A percentile compares a stretch with the other conserved stretches of the same genome.
Evolutionary conservation across 1,140 invertebrate species (phyloP).

Genomic region (Spodoptera litura): DNA sequence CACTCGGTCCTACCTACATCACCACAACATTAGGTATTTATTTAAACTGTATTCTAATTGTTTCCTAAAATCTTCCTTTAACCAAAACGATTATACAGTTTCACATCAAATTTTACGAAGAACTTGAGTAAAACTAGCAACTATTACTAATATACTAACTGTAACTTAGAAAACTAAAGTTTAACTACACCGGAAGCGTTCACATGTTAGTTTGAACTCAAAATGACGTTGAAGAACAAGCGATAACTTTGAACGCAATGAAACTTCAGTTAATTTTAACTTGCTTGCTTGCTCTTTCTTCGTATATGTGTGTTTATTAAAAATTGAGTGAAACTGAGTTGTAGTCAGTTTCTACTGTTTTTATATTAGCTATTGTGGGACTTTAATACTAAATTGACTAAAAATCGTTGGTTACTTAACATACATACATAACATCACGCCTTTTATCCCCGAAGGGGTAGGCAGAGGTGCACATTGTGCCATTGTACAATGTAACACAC

Average conservation of each 20-base stretch:
- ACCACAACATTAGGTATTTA: too few species aligned
- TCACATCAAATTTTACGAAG: too few species aligned
- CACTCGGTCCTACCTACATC: too few species aligned
- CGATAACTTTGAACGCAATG: neutral
- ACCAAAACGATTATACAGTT: too few species aligned
- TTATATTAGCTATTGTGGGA: neutral
- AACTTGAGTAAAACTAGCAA: neutral
- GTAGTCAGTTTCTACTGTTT: neutral
- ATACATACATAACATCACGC: too few species aligned
- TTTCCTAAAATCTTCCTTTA: too few species aligned
- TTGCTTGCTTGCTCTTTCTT: neutral
- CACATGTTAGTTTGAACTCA: conserved; percentile 8
- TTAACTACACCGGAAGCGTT: neutral
- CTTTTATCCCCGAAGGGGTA: too few species aligned
- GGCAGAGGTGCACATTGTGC: too few species aligned
- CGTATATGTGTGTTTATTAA: neutral
- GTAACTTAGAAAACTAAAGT: conserved; percentile 1
- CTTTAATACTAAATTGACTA: too few species aligned
- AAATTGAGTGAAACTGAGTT: neutral
- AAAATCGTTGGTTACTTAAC: too few species aligned
- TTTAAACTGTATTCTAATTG: too few species aligned
- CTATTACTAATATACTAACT: neutral
- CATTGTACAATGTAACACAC: too few species aligned
- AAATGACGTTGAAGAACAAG: conserved; percentile 14
- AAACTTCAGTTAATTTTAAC: neutral